Base-by-base conservation (phyloP, 2,113 vertebrate genomes). In the Lucifuga dentata region DNA sequence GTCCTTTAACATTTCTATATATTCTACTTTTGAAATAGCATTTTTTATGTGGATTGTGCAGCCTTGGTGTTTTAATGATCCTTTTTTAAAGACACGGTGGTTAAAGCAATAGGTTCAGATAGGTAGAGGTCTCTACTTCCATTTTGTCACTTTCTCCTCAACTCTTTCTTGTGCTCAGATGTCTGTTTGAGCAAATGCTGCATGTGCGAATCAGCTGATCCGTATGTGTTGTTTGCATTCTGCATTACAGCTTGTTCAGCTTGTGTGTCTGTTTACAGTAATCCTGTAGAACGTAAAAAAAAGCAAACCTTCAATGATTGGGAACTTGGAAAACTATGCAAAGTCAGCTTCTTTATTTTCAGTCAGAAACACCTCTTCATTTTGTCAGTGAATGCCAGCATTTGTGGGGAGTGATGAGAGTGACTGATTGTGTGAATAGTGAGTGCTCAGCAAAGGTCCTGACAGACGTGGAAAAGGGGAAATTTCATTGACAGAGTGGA, bases 351-450 rank as follows among this genome's bases (percentile, higher is more conserved):
- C 76, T 72, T 56, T 16, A 26, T 75, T 73, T 71, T n/a, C 61
- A 35, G 41, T 72, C 38, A 23, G 64, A 73, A 86, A 79, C 57
- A 60, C 44, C 44, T 60, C 38, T 69, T 62, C 23, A 63, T 76
- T 86, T 70, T 52, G 58, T 59, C 36, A 8, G 49, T 12, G 35
- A 49, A 46, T 38, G 65, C 61, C 60, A 60, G 40, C 73, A 24
- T 60, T 62, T 73, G 50, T 63, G 70, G 56, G 57, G 56, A 24
- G 52, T 77, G 72, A 81, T 86, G 85, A 75, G 69, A 80, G 21
- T 19, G 40, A 39, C 63, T 88, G 80, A 86, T 78, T 82, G 75
- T 86, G 68, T 49, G 71, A 85, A 78, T 81, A 79, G 58, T 80
- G 72, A 79, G 55, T 68, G 71, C 78, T 90, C 83, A 84, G 84